Evolutionary conservation across 2,888 invertebrate genomes (phyloP).

Genomic region (Actias luna): DNA sequence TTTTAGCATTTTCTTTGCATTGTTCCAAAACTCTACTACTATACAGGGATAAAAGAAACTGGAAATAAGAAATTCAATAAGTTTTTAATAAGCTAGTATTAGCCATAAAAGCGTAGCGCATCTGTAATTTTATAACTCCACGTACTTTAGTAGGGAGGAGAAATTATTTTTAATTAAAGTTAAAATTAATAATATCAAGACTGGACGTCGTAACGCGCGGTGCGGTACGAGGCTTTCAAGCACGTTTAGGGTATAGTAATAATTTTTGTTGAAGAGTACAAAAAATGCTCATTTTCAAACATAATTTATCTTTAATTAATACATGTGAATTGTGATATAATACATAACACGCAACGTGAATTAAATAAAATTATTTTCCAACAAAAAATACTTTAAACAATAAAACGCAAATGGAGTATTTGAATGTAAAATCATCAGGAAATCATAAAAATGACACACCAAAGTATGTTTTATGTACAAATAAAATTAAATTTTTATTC

Average conservation of each 20-base stretch:
- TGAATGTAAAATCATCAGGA: no score
- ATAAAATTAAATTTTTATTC: no score
- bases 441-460: no score
- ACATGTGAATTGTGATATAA: no score
- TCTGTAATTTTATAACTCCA: conserved; percentile 25
- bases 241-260: conserved; percentile 23
- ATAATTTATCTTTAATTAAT: background rate
- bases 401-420: no score
- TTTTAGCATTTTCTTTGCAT: no score
- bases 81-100: background rate
- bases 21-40: no score
- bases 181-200: conserved; percentile 43
- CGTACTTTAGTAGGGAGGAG: conserved; percentile 34
- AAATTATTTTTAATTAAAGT: conserved; percentile 55
- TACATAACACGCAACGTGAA: no score
- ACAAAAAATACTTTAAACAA: no score
- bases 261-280: background rate
- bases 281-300: background rate
- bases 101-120: background rate
- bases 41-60: background rate
- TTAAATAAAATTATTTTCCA: no score
- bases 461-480: no score
- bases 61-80: background rate
- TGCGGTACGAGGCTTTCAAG: conserved; percentile 36
- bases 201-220: conserved; percentile 33